A percentile compares a stretch with the other conserved stretches of the same genome.
phyloP scores from a whole-genome alignment of 2,888 invertebrate species.

The Nephrocerus scutellatus region DNA sequence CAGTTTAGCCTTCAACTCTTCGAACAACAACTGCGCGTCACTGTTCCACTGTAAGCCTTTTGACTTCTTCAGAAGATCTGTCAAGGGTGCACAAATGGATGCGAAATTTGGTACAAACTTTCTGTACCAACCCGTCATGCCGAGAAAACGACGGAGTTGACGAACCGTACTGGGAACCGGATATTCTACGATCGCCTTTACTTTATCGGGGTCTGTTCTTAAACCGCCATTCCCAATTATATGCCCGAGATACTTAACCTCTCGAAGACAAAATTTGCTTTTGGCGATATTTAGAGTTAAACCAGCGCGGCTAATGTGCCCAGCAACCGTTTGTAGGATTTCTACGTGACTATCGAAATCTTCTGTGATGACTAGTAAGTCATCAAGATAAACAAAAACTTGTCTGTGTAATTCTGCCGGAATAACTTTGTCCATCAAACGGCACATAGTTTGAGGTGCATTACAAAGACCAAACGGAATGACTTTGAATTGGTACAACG shows the following conservation, averaged over 20 bases:
- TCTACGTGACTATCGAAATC: slow-evolving; percentile 6
- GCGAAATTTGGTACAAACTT: slow-evolving; percentile 13
- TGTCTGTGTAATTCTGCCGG: slow-evolving; percentile 11
- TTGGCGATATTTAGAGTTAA: slow-evolving; percentile 17
- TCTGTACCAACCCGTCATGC: slow-evolving; percentile 21
- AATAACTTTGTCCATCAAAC: slow-evolving; percentile 16
- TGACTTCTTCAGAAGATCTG: slow-evolving; percentile 11
- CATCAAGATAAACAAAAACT: slow-evolving; percentile 19
- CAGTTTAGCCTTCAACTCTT: slow-evolving; percentile 9
- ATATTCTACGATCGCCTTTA: slow-evolving; percentile 17
- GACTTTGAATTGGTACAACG: slow-evolving; percentile 19
- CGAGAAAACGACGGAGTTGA: slow-evolving; percentile 18
- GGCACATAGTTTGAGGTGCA: slow-evolving; percentile 17
- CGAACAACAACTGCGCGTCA: slow-evolving; percentile 11
- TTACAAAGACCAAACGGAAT: slow-evolving; percentile 19
- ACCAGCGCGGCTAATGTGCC: slow-evolving; percentile 8
- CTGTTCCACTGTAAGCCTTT: slow-evolving; percentile 10
- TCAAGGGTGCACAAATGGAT: slow-evolving; percentile 9
- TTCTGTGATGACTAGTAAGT: slow-evolving; percentile 13
- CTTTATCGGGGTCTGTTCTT: slow-evolving; percentile 19
- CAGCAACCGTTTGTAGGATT: slow-evolving; percentile 3
- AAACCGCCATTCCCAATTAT: slow-evolving; percentile 18
- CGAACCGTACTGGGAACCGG: slow-evolving; percentile 13
- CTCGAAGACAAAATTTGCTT: slow-evolving; percentile 17
- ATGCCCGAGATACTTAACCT: slow-evolving; percentile 19